Evolutionary conservation across 1,140 invertebrate genomes (phyloP).

Genomic region (Drosophila cardini): DNA sequence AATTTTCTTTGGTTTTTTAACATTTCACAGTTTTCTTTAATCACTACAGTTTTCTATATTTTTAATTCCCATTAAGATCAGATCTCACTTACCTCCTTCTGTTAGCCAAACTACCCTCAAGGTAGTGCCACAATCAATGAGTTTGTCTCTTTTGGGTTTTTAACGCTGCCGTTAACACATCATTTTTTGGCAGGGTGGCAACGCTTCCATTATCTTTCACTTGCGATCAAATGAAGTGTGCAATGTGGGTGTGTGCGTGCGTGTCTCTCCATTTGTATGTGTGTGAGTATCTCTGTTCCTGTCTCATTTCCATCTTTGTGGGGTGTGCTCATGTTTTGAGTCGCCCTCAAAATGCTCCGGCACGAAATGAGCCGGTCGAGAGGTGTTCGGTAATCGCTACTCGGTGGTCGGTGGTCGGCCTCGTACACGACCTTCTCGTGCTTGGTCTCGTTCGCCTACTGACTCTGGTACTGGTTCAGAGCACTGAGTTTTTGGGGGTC

Average conservation of each 20-base stretch:
- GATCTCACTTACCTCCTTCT: no score
- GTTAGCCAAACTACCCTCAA: neutral
- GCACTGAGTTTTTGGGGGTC: no score
- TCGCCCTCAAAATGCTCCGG: conserved; percentile 33
- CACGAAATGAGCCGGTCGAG: conserved; percentile 45
- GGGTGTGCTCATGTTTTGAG: neutral
- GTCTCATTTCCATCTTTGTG: neutral
- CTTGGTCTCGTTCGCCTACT: conserved; percentile 10
- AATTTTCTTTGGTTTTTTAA: no score
- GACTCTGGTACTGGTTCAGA: neutral
- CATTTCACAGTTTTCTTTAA: no score
- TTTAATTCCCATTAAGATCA: no score
- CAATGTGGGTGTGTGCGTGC: conserved; percentile 45
- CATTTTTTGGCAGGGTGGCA: conserved; percentile 55
- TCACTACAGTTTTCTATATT: no score
- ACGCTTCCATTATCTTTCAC: conserved; percentile 73
- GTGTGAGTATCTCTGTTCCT: conserved; percentile 4
- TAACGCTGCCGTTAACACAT: conserved; percentile 78
- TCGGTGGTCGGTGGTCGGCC: neutral
- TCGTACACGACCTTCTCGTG: neutral
- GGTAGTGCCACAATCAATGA: conserved; percentile 6
- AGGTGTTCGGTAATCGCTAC: conserved; percentile 15
- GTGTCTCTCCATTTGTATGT: no score
- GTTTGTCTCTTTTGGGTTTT: conserved; percentile 52
- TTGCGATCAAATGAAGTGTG: conserved; percentile 82